Evolutionary conservation across 2,888 invertebrate genomes (phyloP), one percentile per base, ranked within the genome.

Genomic region (Rhagonycha lutea): DNA sequence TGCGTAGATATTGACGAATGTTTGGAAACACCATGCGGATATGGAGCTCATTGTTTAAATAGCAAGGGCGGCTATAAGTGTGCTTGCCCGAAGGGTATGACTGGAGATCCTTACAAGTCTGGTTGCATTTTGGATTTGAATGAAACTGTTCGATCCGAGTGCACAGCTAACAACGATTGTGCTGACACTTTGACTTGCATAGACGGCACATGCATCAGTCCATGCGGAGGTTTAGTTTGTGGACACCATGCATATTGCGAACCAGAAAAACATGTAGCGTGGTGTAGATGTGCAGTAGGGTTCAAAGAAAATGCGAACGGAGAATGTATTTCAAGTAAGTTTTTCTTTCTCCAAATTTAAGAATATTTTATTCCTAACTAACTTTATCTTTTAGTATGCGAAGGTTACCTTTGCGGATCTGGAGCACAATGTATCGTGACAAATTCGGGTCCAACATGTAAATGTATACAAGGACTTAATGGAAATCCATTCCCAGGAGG

Each of bases 401-500:
- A 94, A 78, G 91, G 90, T 70, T 92, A 94, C 78, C 91, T 94
- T 23, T 97, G 97, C 84, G 96, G 95, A 12, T 88, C 91, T 61
- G 95, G 95, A 79, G 96, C 96, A 10, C 92, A 95, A 77, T 97
- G 96, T 84, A 95, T 97, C 80, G 94, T 95, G 77, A 94, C 96
- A 32, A 92, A 93, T 80, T 91, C 91, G 18, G 97, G 96, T 12
- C 96, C 96, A 14, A 96, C 96, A 5, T 97, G 97, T 85, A 94
- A 95, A 85, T 97, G 97, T 84, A 91, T 94, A 2, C 95, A 96
- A 85, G 96, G 96, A 68, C 94, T 93, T 86, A 91, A 93, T 74
- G 97, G 97, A 18, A 97, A 97, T 88, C 96, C 97, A 8, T 97
- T 97, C 89, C 95, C 96, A 1, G 97, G 97, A 26, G 97, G 97